Evolutionary conservation across 2,113 vertebrate genomes (phyloP), one percentile per base, ranked within the genome.

Genomic region (Lophura nycthemera): DNA sequence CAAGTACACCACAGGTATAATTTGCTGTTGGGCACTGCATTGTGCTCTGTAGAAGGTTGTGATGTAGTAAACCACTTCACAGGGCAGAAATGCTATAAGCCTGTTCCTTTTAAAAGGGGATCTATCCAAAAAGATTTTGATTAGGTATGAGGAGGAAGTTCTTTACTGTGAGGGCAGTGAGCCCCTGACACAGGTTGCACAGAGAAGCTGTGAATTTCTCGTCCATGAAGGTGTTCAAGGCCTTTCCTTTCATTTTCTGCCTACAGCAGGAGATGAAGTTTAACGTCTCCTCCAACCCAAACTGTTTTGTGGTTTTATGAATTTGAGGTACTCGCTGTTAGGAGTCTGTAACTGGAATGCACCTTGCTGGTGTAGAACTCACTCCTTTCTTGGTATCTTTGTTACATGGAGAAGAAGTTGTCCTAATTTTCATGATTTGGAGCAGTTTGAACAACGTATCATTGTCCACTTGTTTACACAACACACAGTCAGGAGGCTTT

Each of bases 21-120:
- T 86, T 71, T 91, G 14, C 56, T 76, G 19, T 70, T 11, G 45
- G 27, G n/a, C 5, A 3, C 17, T 63, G 45, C 38, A n/a, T 57
- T 10, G 1, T 67, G 34, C 52, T 74, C 57, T 79, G 29, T 20
- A 25, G 74, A 40, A 47, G 38, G 3, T 24, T 83, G 48, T 48
- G 13, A 1, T 0, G 2, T 50, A 76, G 27, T 83, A 54, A 27
- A 2, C 0, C 6, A 45, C 13, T 45, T 59, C 24, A 54, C 57
- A 25, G 45, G 47, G 47, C 0, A 50, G 30, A 38, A 69, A 11
- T 47, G 9, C 38, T 50, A 11, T 52, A 69, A 95, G 34, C 73
- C 52, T 82, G 42, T 47, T 25, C 27, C 45, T 76, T 36, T 61
- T 59, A 43, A 34, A 43, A 32, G 38, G 25, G 36, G 17, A 59